Percentiles rank a stretch among this genome's conserved stretches.
phyloP scores from a whole-genome alignment of 2,113 vertebrate species.

The Lanius ludovicianus region DNA sequence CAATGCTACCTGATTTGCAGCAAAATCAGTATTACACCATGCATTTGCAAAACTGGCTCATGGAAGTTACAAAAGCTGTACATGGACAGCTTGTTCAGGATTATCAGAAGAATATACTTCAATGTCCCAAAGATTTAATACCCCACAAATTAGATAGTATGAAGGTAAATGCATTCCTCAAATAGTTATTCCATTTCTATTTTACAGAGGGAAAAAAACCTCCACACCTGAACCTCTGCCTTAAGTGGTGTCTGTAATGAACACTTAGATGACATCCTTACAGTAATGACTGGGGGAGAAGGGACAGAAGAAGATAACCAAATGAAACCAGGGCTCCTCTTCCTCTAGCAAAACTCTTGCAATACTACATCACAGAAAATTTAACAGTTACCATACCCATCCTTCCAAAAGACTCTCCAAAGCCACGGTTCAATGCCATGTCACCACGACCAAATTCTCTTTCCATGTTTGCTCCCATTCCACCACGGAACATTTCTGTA shows the following conservation, averaged over 20 bases:
- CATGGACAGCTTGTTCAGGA: background rate
- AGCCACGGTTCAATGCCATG: constrained; percentile 89
- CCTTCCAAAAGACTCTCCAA: constrained; percentile 93
- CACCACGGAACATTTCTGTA: constrained; percentile 87
- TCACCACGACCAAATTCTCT: constrained; percentile 91
- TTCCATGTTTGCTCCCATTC: constrained; percentile 90
- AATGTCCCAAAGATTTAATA: background rate
- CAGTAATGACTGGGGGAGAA: background rate
- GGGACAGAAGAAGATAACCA: background rate
- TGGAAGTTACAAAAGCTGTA: background rate
- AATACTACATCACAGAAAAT: background rate
- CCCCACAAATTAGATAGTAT: background rate
- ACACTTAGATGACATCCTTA: background rate
- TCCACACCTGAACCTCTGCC: background rate
- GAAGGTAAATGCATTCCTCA: background rate
- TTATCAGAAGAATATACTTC: background rate
- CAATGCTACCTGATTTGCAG: background rate
- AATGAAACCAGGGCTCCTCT: background rate
- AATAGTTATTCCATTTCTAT: background rate
- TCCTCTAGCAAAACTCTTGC: background rate
- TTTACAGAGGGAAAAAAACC: background rate
- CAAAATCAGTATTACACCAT: background rate
- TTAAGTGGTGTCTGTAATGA: background rate
- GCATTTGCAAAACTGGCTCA: background rate
- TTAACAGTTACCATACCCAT: constrained; percentile 78